Base-by-base conservation (phyloP, 2,797 vertebrate species). In the Intellagama lesueurii region DNA sequence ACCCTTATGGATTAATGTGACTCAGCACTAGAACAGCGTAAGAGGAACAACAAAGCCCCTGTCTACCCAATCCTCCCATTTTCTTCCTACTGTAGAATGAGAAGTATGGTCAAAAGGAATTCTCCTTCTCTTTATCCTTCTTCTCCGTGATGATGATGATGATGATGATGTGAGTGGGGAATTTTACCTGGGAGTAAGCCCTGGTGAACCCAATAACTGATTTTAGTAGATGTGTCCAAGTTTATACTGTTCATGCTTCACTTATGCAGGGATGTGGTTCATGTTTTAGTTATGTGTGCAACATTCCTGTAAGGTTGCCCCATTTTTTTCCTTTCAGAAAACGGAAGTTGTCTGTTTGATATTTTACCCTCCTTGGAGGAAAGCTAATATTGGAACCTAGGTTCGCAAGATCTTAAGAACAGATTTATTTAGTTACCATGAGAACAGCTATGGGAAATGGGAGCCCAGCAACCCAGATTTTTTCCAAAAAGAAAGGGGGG, bases 391-490 rank as follows among this genome's bases (percentile, higher is more conserved):
- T 66, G 80, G 72, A 82, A 83, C 22, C 22, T 72, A 66, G 12
- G 66, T 49, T 47, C 32, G 24, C 68, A 66, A 32, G 52, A 64
- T 83, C 56, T 35, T 64, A 88, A 81, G 75, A 90, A 84, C 66
- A 87, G 7, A 82, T 90, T 86, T 82, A 69, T 82, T 82, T 82
- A 83, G 64, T 87, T 86, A 77, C 26, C 79, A 69, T 68, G 30
- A 82, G 52, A 52, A 75, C 32, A 77, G 64, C 69, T 80, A 64
- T 49, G 56, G 28, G 69, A 47, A 85, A 64, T 35, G 40, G 19
- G 85, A 89, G 40, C 83, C 52, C 69, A 70, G 79, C 72, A 78
- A 30, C 73, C 89, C 81, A 87, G 47, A 91, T 82, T 4, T 85
- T 88, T 84, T n/a, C 70, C 84, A 40, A 77, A 79, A 87, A 85